phyloP scores from a whole-genome alignment of 2,888 invertebrate species.

The Dorcus parallelipipedus region DNA sequence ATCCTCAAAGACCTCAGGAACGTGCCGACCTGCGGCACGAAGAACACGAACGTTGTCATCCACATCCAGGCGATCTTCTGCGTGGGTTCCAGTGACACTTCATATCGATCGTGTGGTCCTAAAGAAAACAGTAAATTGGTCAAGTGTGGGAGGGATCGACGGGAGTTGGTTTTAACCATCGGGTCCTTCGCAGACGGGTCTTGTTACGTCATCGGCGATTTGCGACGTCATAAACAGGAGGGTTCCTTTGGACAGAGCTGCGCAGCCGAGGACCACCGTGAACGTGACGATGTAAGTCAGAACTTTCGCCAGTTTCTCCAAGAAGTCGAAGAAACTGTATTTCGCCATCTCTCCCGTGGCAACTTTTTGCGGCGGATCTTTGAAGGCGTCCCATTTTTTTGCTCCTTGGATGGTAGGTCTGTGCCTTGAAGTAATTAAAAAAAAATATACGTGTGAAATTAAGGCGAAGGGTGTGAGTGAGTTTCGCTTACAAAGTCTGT shows the following conservation, averaged over 20 bases:
- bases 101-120: neutral
- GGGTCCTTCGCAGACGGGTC: too few species aligned
- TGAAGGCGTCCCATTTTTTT: slow-evolving; percentile 77
- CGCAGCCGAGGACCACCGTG: slow-evolving; percentile 60
- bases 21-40: slow-evolving; percentile 71
- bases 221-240: slow-evolving; percentile 72
- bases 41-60: slow-evolving; percentile 71
- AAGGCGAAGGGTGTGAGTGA: too few species aligned
- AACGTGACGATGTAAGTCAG: slow-evolving; percentile 69
- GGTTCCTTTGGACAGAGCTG: slow-evolving; percentile 68
- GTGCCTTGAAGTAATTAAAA: neutral
- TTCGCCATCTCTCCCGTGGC: slow-evolving; percentile 63
- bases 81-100: neutral
- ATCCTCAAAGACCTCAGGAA: slow-evolving; percentile 68
- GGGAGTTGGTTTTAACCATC: too few species aligned
- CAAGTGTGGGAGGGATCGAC: too few species aligned
- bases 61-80: slow-evolving; percentile 74
- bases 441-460: too few species aligned
- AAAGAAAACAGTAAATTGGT: neutral
- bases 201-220: slow-evolving; percentile 54
- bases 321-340: slow-evolving; percentile 57
- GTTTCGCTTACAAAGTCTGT: too few species aligned
- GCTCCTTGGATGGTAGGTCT: slow-evolving; percentile 48
- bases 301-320: slow-evolving; percentile 65
- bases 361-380: slow-evolving; percentile 65